Conservation (phyloP, 2,113 vertebrate species). For the Rissa tridactyla region DNA sequence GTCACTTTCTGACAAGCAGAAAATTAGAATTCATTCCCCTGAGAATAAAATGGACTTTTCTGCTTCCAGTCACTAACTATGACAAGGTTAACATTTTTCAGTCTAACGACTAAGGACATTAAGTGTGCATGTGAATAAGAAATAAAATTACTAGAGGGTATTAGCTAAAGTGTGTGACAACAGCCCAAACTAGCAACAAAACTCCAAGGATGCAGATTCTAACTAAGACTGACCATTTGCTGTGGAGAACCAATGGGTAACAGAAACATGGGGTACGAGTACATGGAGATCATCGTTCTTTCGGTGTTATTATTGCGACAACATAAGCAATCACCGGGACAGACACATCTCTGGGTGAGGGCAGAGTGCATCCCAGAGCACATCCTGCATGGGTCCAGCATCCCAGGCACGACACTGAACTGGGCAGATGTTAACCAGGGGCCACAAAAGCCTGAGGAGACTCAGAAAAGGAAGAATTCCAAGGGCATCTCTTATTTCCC, state of each 20-base stretch:
- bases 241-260: neutral
- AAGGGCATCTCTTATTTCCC: neutral
- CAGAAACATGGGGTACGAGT: neutral
- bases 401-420: neutral
- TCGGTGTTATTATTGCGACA: neutral
- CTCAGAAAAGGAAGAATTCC: neutral
- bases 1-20: constrained; percentile 75
- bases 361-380: neutral
- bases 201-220: neutral
- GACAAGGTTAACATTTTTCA: constrained; percentile 76
- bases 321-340: neutral
- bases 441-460: neutral
- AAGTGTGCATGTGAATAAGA: constrained; percentile 55
- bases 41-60: constrained; percentile 68
- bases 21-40: constrained; percentile 71
- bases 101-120: constrained; percentile 71
- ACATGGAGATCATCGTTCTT: neutral
- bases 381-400: neutral
- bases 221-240: neutral
- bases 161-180: constrained; percentile 32
- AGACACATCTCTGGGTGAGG: rapidly evolving
- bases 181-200: constrained; percentile 19
- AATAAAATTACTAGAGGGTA: constrained; percentile 53
- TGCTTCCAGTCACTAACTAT: constrained; percentile 71
- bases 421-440: neutral